A percentile compares a stretch with the other conserved stretches of the same genome.
phyloP scores from a whole-genome alignment of 2,797 vertebrate species.

The Trachops cirrhosus region DNA sequence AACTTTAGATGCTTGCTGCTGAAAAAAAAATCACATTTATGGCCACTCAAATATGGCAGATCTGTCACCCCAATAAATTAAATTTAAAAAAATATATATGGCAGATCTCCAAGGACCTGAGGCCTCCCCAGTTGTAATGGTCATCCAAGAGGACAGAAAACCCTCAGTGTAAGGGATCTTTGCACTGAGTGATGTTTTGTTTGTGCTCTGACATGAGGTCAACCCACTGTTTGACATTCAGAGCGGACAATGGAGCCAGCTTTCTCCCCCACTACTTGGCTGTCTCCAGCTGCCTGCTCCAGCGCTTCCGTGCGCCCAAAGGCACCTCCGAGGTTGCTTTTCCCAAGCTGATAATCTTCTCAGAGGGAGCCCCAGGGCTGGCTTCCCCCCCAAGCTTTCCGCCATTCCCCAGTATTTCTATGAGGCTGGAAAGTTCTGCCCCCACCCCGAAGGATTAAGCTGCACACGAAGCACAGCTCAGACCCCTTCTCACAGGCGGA shows the following conservation, averaged over 20 bases:
- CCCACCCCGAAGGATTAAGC: background rate
- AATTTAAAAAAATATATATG: background rate
- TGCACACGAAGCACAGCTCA: background rate
- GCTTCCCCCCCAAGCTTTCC: background rate
- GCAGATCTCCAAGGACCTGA: background rate
- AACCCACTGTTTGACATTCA: constrained; percentile 39
- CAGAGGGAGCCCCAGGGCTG: background rate
- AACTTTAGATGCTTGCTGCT: constrained; percentile 93
- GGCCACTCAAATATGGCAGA: background rate
- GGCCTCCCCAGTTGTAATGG: background rate
- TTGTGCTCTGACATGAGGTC: constrained; percentile 57
- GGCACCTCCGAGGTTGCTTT: background rate
- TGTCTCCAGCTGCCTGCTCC: constrained; percentile 6
- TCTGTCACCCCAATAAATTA: background rate
- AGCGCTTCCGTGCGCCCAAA: background rate
- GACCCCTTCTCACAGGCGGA: background rate
- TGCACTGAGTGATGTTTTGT: constrained; percentile 56
- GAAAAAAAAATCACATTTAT: constrained; percentile 56
- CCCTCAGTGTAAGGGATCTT: constrained; percentile 26
- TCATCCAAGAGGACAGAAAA: constrained; percentile 40
- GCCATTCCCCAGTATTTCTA: background rate
- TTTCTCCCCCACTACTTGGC: constrained; percentile 25
- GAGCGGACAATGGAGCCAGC: constrained; percentile 8
- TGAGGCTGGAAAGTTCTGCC: background rate
- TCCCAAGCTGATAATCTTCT: background rate